Evolutionary conservation across 2,113 vertebrate species (phyloP).

Genomic region (Neotoma lepida): DNA sequence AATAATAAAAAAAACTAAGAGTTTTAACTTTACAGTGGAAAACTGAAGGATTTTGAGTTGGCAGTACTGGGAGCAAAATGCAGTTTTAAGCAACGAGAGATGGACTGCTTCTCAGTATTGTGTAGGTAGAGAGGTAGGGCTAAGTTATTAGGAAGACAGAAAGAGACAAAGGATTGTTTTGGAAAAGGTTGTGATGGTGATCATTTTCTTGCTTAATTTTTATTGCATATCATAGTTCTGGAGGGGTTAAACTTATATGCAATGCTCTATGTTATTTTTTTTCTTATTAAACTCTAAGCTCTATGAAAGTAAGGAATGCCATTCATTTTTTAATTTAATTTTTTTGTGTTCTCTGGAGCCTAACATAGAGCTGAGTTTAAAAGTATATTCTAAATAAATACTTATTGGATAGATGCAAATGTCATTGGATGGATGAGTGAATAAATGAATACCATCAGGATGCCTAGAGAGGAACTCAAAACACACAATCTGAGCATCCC

Average conservation of each 20-base stretch:
- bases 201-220: constrained; percentile 46
- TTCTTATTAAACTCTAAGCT: neutral
- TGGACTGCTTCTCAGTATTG: neutral
- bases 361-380: neutral
- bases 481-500: neutral
- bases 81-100: neutral
- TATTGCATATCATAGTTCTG: constrained; percentile 35
- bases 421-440: neutral
- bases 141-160: neutral
- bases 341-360: neutral
- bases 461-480: neutral
- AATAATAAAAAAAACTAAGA: neutral
- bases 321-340: neutral
- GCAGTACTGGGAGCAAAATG: neutral
- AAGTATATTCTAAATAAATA: constrained; percentile 43
- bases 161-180: neutral
- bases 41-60: neutral
- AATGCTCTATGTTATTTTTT: neutral
- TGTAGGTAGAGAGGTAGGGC: neutral
- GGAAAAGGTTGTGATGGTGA: neutral
- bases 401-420: neutral
- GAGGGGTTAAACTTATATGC: neutral
- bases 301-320: neutral
- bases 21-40: neutral
- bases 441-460: neutral